Base-by-base conservation (phyloP, 2,888 invertebrate genomes). In the Ellobium chinense region DNA sequence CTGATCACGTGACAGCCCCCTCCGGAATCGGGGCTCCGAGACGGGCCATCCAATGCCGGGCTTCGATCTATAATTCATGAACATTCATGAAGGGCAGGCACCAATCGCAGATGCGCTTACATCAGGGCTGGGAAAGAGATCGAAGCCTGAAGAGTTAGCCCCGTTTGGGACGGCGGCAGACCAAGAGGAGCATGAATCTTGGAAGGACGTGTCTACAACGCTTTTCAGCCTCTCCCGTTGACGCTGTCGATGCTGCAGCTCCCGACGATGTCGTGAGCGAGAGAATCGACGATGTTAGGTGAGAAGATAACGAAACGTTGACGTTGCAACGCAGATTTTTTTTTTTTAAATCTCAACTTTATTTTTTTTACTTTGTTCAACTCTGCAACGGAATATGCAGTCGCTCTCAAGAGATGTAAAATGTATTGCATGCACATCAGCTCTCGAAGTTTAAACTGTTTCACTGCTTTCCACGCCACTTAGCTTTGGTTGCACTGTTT, bases 31-130 rank as follows among this genome's bases (percentile, higher is more conserved):
- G 31, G 34, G 65, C 54, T 63, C 37, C 34, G 75, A 75, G 75
- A 60, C 60, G 39, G 39, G 36, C 66, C 68, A 60, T 58, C 77
- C 77, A 77, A 77, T 68, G 68, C 68, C 68, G n/a, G 36, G 68
- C 58, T 58, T 34, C 68, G 77, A 77, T 77, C 68, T 77, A 77
- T 77, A 77, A 77, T 68, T 68, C 58, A 68, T 36, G 68, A 27
- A 36, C 66, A 77, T 68, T 68, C 58, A 68, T 36, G 68, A 27
- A 36, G 31, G 21, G 68, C 63, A 21, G 68, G 68, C 66, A 68
- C 77, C 77, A 77, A 77, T 77, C 56, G 56, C 58, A 58, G 60
- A 36, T 29, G 58, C 58, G 56, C 68, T 77, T 77, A 68, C 77
- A 68, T 68, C 65, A 34, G 7, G 27, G 37, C 60, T 39, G 27